A percentile compares a stretch with the other conserved stretches of the same genome.
phyloP scores from a whole-genome alignment of 2,797 vertebrate genomes.

The Pseudochirops cupreus region DNA sequence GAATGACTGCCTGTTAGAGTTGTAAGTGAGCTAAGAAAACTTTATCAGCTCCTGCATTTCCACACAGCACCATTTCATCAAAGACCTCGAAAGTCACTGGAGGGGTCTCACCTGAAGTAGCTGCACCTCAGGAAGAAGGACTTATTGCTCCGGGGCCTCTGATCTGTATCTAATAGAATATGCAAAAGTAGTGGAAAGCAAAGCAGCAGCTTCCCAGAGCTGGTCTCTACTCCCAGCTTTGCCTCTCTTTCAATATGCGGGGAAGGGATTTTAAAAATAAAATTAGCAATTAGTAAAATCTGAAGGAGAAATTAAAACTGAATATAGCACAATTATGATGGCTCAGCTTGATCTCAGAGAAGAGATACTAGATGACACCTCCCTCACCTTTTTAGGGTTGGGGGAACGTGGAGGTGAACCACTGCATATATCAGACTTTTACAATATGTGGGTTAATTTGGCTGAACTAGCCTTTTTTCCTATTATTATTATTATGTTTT shows the following conservation, averaged over 20 bases:
- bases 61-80: neutral
- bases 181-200: neutral
- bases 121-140: neutral
- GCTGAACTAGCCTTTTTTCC: neutral
- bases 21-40: neutral
- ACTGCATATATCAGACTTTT: neutral
- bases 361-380: neutral
- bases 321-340: neutral
- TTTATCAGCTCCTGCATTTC: neutral
- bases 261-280: neutral
- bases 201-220: neutral
- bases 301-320: neutral
- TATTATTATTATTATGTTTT: neutral
- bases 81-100: neutral
- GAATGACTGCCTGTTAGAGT: neutral
- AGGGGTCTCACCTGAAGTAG: neutral
- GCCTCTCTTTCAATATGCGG: neutral
- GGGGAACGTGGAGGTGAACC: neutral
- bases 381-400: neutral
- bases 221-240: neutral
- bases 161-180: neutral
- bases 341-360: neutral
- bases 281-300: neutral
- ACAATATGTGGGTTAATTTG: neutral
- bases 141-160: no score